Conservation (phyloP, 2,888 invertebrate species). For the Osedax fenrisi region DNA sequence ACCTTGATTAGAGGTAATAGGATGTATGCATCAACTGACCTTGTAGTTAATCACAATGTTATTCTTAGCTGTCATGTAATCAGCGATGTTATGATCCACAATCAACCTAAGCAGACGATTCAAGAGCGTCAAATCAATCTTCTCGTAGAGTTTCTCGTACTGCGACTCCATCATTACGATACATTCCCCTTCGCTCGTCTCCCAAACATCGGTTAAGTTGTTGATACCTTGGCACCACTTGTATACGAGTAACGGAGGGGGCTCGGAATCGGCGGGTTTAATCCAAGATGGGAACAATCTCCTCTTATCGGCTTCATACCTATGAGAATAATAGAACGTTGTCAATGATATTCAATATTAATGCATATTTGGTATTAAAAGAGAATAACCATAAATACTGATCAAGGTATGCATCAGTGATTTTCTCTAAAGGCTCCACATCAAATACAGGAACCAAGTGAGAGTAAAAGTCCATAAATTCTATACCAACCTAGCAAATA, state of each 20-base stretch:
- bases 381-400: slow-evolving; percentile 83
- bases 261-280: slow-evolving; percentile 95
- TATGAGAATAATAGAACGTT: too few species aligned
- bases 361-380: too few species aligned
- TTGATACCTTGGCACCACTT: slow-evolving; percentile 84
- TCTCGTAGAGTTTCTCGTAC: slow-evolving; percentile 97
- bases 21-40: slow-evolving; percentile 51
- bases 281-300: slow-evolving; percentile 95
- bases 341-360: too few species aligned
- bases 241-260: slow-evolving; percentile 67
- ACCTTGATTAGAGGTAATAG: not conserved
- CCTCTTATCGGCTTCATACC: slow-evolving; percentile 83
- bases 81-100: slow-evolving; percentile 98
- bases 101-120: slow-evolving; percentile 88
- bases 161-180: slow-evolving; percentile 90
- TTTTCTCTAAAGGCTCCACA: slow-evolving; percentile 96
- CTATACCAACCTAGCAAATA: slow-evolving; percentile 87
- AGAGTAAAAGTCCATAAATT: slow-evolving; percentile 99
- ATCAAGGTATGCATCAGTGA: slow-evolving; percentile 96
- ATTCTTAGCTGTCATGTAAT: slow-evolving; percentile 99
- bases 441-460: slow-evolving; percentile 97
- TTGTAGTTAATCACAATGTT: slow-evolving; percentile 99
- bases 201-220: slow-evolving; percentile 85
- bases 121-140: slow-evolving; percentile 91
- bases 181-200: slow-evolving; percentile 93